Evolutionary conservation across 2,797 vertebrate genomes (phyloP).

Genomic region (Cuculus canorus): DNA sequence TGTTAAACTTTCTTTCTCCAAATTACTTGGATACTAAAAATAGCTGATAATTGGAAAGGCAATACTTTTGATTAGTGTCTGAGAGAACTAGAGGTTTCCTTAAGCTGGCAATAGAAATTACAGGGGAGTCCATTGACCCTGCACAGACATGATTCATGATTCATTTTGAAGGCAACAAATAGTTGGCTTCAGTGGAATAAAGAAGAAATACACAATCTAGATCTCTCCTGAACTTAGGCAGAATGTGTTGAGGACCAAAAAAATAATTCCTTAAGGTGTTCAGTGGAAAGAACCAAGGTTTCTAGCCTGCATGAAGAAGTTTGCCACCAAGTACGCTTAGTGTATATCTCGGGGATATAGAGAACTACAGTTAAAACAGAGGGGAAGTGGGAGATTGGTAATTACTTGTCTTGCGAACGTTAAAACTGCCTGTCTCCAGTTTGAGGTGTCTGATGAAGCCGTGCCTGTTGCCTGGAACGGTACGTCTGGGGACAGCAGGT

Average conservation of each 20-base stretch:
- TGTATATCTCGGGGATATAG: not conserved
- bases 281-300: not conserved
- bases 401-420: not conserved
- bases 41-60: not conserved
- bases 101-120: not conserved
- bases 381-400: not conserved
- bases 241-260: not conserved
- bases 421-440: not conserved
- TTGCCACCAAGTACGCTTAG: not conserved
- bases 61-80: not conserved
- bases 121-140: not conserved
- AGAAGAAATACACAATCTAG: not conserved
- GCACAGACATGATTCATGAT: not conserved
- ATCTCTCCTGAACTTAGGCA: not conserved
- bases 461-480: accelerated
- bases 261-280: not conserved
- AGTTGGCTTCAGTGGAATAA: not conserved
- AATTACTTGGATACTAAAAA: not conserved
- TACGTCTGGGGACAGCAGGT: not conserved
- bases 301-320: not conserved
- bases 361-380: not conserved
- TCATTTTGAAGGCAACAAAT: not conserved
- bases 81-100: not conserved
- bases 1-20: not conserved
- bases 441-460: not conserved